phyloP scores from a whole-genome alignment of 2,888 invertebrate species.

The Mylabris sibirica region DNA sequence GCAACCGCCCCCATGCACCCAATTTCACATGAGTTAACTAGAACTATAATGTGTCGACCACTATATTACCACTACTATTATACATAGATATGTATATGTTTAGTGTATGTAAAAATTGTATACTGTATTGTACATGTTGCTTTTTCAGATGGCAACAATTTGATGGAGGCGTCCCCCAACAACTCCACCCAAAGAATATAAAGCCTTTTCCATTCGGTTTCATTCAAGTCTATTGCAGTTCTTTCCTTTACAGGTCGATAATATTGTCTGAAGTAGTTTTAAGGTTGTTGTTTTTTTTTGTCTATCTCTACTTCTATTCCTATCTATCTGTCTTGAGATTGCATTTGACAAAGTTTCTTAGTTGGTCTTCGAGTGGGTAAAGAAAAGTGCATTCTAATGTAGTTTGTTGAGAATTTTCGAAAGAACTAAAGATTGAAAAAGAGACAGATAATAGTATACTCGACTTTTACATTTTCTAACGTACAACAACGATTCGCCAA shows the following conservation, averaged over 20 bases:
- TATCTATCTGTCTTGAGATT: neutral
- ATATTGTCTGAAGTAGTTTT: neutral
- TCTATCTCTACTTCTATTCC: neutral
- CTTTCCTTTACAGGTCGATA: neutral
- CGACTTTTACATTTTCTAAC: neutral
- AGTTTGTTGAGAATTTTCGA: neutral
- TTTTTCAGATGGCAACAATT: neutral
- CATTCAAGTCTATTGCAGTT: slow-evolving; percentile 6
- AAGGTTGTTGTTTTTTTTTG: neutral
- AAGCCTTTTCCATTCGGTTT: neutral
- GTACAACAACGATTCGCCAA: neutral
- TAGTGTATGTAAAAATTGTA: neutral
- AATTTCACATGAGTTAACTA: neutral
- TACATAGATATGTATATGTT: no score
- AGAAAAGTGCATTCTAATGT: slow-evolving; percentile 7
- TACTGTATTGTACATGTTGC: neutral
- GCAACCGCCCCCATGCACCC: neutral
- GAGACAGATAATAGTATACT: neutral
- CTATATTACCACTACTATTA: neutral
- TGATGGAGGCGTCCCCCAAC: neutral
- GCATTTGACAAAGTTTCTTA: neutral
- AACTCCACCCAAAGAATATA: slow-evolving; percentile 1
- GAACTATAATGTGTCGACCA: neutral
- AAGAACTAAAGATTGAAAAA: neutral
- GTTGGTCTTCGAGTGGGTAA: neutral